These are phyloP conservation scores for Coendou prehensilis DNA, from an alignment of 2,797 vertebrate species.

Conservation along the genomic window DNA sequence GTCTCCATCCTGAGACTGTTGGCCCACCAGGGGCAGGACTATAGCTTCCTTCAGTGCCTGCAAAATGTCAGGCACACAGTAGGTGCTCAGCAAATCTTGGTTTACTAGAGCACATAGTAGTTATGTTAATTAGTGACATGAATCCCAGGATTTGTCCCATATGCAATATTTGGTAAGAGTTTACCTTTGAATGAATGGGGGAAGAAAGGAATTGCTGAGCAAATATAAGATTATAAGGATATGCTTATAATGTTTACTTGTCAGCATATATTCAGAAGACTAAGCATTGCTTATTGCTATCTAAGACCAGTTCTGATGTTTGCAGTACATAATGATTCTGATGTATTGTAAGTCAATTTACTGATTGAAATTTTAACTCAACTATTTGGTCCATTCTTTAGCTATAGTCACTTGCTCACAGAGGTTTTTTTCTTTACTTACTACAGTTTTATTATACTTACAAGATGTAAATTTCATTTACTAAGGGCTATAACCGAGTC, in stretches of 20 bases:
- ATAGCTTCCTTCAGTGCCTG: not conserved
- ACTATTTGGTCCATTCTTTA: constrained; percentile 19
- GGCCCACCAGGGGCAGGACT: not conserved
- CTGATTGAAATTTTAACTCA: constrained; percentile 50
- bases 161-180: not conserved
- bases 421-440: not conserved
- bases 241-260: not conserved
- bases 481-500: not conserved
- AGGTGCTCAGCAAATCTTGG: not conserved
- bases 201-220: constrained; percentile 8
- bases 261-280: not conserved
- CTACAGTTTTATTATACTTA: constrained; percentile 34
- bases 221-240: constrained; percentile 16
- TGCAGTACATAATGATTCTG: not conserved
- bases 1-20: not conserved
- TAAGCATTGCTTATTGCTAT: not conserved
- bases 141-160: not conserved
- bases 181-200: constrained; percentile 18
- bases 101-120: not conserved
- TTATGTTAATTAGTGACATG: not conserved
- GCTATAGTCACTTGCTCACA: not conserved
- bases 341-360: not conserved
- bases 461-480: constrained; percentile 41
- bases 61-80: not conserved
- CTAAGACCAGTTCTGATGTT: constrained; percentile 2